Conservation (phyloP, 2,113 vertebrate species). For the Pterocles gutturalis region DNA sequence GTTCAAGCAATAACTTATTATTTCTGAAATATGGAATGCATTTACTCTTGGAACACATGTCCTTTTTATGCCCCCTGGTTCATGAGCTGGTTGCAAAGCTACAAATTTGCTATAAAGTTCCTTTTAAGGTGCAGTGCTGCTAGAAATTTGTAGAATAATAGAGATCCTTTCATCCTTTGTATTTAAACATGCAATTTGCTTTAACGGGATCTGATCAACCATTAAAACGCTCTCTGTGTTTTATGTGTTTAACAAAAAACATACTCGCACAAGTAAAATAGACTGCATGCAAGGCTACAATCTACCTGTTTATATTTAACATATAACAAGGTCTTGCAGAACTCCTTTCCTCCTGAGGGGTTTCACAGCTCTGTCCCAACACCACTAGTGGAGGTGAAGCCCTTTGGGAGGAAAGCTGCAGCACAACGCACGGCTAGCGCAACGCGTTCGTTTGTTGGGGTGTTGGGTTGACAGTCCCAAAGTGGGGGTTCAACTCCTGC, state of each 20-base stretch:
- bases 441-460: accelerated
- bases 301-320: slow-evolving; percentile 18
- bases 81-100: slow-evolving; percentile 64
- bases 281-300: slow-evolving; percentile 16
- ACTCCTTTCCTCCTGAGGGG: background rate
- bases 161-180: slow-evolving; percentile 66
- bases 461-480: background rate
- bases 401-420: background rate
- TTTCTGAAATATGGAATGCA: slow-evolving; percentile 72
- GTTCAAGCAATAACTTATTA: slow-evolving; percentile 45
- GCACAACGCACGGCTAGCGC: background rate
- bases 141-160: slow-evolving; percentile 71
- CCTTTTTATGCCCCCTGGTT: slow-evolving; percentile 61
- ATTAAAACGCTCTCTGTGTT: slow-evolving; percentile 58
- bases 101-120: slow-evolving; percentile 72
- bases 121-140: slow-evolving; percentile 61
- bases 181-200: slow-evolving; percentile 69
- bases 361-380: background rate
- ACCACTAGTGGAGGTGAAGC: background rate
- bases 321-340: slow-evolving; percentile 1
- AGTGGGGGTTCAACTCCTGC: accelerated
- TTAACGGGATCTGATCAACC: slow-evolving; percentile 53
- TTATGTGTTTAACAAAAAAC: slow-evolving; percentile 69
- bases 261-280: slow-evolving; percentile 37
- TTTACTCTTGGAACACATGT: slow-evolving; percentile 63